Percentiles rank a stretch among this genome's conserved stretches.
Evolutionary conservation across 2,113 vertebrate genomes (phyloP).

Genomic region (Neolamprologus modestus): DNA sequence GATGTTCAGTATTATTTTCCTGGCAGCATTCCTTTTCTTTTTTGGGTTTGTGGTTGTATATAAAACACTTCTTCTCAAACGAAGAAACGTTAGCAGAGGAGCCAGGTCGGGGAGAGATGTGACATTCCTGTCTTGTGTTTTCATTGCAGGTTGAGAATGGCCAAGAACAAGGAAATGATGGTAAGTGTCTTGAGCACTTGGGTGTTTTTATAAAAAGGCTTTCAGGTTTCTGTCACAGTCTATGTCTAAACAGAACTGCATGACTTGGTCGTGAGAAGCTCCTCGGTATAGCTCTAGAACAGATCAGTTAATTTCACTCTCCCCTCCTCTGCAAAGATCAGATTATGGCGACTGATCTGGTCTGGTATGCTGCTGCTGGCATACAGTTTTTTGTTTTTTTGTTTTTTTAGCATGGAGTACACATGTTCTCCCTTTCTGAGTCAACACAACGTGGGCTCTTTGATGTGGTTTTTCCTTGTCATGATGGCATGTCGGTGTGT

Average conservation of each 20-base stretch:
- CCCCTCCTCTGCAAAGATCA: background rate
- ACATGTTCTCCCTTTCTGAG: background rate
- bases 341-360: background rate
- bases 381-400: background rate
- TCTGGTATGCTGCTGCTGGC: background rate
- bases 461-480: slow-evolving; percentile 40
- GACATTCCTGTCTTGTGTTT: slow-evolving; percentile 2
- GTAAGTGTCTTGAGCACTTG: slow-evolving; percentile 46
- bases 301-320: slow-evolving; percentile 2
- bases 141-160: slow-evolving; percentile 60
- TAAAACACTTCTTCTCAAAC: background rate
- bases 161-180: slow-evolving; percentile 56
- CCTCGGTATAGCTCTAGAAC: background rate
- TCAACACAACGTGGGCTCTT: slow-evolving; percentile 9
- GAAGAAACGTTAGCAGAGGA: background rate
- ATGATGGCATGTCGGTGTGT: background rate
- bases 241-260: slow-evolving; percentile 36
- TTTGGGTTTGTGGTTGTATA: background rate
- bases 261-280: slow-evolving; percentile 42
- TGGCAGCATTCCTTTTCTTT: background rate
- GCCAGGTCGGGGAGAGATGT: background rate
- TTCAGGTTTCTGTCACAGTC: background rate
- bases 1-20: background rate
- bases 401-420: background rate
- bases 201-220: background rate